Conservation (phyloP, 2,797 vertebrate genomes). For the Dendrocincla tyrannina region DNA sequence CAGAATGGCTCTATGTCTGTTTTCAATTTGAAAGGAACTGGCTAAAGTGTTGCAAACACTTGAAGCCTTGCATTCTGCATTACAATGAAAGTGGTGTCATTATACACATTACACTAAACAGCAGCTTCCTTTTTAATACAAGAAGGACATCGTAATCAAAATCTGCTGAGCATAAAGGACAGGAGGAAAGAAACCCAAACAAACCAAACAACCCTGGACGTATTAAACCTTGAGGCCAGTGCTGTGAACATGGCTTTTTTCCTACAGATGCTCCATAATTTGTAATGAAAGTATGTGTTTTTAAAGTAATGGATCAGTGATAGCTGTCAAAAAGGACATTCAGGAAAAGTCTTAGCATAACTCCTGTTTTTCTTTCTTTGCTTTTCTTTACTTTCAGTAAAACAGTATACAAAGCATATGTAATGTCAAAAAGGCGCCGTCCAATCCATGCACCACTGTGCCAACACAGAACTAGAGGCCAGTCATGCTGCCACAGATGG, state of each 20-base stretch:
- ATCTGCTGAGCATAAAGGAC: constrained; percentile 38
- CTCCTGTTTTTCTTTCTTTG: not conserved
- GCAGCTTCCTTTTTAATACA: constrained; percentile 44
- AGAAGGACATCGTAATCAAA: constrained; percentile 60
- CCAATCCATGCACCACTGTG: rapidly evolving
- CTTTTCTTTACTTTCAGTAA: not conserved
- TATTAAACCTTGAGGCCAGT: not conserved
- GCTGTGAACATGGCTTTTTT: not conserved
- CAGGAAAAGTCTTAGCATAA: not conserved
- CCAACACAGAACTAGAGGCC: not conserved
- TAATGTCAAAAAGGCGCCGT: not conserved
- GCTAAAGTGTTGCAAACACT: constrained; percentile 73
- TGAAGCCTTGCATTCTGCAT: constrained; percentile 71
- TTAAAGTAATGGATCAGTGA: not conserved
- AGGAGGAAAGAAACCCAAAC: not conserved
- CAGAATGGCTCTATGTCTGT: constrained; percentile 67
- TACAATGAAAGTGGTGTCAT: constrained; percentile 68
- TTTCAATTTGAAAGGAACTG: constrained; percentile 74
- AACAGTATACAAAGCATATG: not conserved
- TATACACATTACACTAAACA: constrained; percentile 52
- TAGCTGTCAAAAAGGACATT: not conserved
- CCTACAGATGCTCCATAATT: not conserved
- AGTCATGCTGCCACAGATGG: not conserved
- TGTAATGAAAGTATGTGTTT: constrained; percentile 1
- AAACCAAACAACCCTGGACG: not conserved